phyloP scores from a whole-genome alignment of 2,113 vertebrate genomes.

The Meriones unguiculatus region DNA sequence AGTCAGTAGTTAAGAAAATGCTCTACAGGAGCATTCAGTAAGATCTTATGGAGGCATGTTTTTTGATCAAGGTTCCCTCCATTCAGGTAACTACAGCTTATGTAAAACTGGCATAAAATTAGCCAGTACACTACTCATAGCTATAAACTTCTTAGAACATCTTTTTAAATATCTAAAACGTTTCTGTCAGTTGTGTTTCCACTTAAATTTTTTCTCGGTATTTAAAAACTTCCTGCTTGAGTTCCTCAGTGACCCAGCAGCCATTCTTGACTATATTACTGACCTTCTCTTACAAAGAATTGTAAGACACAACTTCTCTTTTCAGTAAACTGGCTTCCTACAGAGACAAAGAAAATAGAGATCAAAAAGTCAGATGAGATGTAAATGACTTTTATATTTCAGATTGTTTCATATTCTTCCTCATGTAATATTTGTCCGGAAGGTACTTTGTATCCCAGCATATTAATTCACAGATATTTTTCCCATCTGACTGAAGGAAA shows the following conservation, averaged over 20 bases:
- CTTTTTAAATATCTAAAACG: background rate
- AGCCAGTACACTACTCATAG: too few species aligned
- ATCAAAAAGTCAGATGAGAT: conserved; percentile 30
- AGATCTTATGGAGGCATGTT: background rate
- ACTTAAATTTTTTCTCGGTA: background rate
- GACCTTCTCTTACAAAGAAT: conserved; percentile 54
- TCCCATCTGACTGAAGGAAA: conserved; percentile 20
- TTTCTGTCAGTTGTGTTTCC: background rate
- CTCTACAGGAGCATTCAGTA: too few species aligned
- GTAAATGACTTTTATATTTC: conserved; percentile 38
- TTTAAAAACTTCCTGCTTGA: background rate
- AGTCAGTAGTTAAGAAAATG: background rate
- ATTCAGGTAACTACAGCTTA: background rate
- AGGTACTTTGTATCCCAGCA: background rate
- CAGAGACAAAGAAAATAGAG: conserved; percentile 50
- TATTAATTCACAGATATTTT: conserved; percentile 30
- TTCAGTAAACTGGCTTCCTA: background rate
- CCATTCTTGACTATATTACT: conserved; percentile 18
- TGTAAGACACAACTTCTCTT: background rate
- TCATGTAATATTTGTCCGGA: background rate
- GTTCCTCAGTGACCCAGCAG: background rate
- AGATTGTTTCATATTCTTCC: conserved; percentile 27
- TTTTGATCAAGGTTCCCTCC: background rate
- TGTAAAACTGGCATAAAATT: background rate
- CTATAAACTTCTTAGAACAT: background rate